Evolutionary conservation across 92 coral and sea anemone species (phyloP), one percentile per base, ranked within the genome.

Genomic region (Phenganax subtilis): DNA sequence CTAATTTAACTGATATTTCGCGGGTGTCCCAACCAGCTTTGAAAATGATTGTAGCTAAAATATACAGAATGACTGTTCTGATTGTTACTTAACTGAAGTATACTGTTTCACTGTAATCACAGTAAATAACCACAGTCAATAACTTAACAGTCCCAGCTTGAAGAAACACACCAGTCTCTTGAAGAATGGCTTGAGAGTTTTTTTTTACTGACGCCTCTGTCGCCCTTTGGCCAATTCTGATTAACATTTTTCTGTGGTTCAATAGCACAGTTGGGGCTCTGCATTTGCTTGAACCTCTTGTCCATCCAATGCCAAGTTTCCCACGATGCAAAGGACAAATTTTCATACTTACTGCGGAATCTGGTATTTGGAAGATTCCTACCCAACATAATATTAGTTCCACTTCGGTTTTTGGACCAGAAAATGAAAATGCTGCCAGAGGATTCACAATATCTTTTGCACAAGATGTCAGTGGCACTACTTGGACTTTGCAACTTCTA

Each of bases 221-320:
- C 87, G 61, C 90, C 90, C 63, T 85, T 90, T 47, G 93, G 89
- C 89, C 90, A 90, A 70, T 51, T 71, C 80, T 83, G 84, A 72
- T 86, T 84, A 25, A 71, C 71, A 84, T 90, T 85, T 30, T 64
- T 15, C 90, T 86, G 75, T 90, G 90, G 64, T 77, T 25, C 37
- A 89, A 87, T 56, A 87, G 77, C 29, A 51, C 71, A 57, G 81
- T 84, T 44, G 90, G 93, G 82, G 85, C 89, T 75, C 90, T 82
- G 75, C 90, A 90, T 74, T 85, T 90, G 73, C 88, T 85, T 51
- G 87, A 72, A 66, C 90, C 93, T 75, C 89, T 85, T 58, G 86
- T 84, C 91, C 93, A 88, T 51, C 89, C 84, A 66, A 85, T 29
- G n/a, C 89, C 93, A 53, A 85, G 91, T 72, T 86, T 86, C 60